Evolutionary conservation across 2,113 vertebrate genomes (phyloP), one percentile per base, ranked within the genome.

Genomic region (Seriola aureovittata): DNA sequence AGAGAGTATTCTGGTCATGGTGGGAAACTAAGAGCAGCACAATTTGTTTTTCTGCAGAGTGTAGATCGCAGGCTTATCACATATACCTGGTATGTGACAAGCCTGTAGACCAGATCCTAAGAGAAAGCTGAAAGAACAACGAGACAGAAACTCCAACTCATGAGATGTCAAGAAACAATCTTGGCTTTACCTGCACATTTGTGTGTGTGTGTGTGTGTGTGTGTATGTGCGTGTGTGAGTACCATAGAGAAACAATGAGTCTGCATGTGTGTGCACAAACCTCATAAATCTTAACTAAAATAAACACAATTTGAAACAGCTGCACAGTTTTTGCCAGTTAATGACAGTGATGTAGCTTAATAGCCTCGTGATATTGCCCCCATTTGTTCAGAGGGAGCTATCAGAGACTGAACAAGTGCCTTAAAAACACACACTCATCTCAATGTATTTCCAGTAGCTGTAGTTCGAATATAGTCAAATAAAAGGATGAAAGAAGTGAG

Each of bases 11-110:
- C 11, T 63, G 55, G 50, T 63, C 36, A 21, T 11, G 25, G 50
- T 52, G 54, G 32, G 32, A 78, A 70, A 63, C 63, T 63, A 29
- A 52, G 36, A 75, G 60, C 44, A 3, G 8, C 57, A 50, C 52
- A 19, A 60, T 86, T 78, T 90, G 67, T 73, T 79, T 58, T 67
- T 48, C 42, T 57, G 78, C 71, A 46, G 67, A 29, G 46, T 52
- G 50, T 9, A 21, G 16, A 17, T 50, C 19, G 17, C 48, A 50
- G 48, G 48, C 16, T 19, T 50, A 50, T 19, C 48, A 50, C 48
- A 50, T 48, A 17, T 17, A 1, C 17, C 16, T 2, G 5, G 4
- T 50, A 19, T 50, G 44, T 44, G 80, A 86, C 60, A 60, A 81
- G 70, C 80, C 57, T 79, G 81, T 58, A 58, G 78, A 78, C 8